Conservation (phyloP, 1,140 invertebrate species). For the Orchestia grillus region DNA sequence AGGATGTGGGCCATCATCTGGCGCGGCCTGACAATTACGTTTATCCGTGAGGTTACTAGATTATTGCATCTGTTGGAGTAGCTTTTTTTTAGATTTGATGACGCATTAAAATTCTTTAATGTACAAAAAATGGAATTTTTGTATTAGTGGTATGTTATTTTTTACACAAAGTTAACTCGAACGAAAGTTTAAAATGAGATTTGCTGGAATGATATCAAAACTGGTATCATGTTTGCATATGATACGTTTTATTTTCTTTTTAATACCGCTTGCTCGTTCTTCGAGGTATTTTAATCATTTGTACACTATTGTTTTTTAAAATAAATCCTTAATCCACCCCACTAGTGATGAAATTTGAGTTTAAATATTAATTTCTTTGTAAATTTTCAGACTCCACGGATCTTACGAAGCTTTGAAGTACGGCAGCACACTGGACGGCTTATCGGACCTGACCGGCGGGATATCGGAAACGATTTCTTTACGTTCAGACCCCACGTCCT, state of each 20-base stretch:
- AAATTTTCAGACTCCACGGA: slow-evolving; percentile 85
- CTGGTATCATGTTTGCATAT: too few species aligned
- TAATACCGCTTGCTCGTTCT: too few species aligned
- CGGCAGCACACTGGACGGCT: slow-evolving; percentile 86
- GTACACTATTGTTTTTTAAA: neutral
- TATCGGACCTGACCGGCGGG: slow-evolving; percentile 90
- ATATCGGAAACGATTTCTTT: slow-evolving; percentile 84
- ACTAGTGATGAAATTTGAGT: neutral
- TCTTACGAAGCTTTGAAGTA: slow-evolving; percentile 98
- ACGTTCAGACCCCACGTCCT: slow-evolving; percentile 78
- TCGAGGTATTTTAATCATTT: neutral
- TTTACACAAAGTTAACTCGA: neutral
- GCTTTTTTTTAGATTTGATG: too few species aligned
- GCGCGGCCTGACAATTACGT: too few species aligned
- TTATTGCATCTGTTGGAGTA: too few species aligned
- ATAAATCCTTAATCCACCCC: neutral
- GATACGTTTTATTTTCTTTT: too few species aligned
- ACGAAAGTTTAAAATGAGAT: neutral
- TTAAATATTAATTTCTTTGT: neutral
- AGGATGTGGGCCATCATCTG: too few species aligned
- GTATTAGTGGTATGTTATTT: neutral
- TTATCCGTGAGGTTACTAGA: too few species aligned
- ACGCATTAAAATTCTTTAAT: too few species aligned
- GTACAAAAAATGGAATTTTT: too few species aligned
- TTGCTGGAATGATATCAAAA: neutral